phyloP scores from a whole-genome alignment of 1,140 invertebrate species.

The Drosophila sucinea region DNA sequence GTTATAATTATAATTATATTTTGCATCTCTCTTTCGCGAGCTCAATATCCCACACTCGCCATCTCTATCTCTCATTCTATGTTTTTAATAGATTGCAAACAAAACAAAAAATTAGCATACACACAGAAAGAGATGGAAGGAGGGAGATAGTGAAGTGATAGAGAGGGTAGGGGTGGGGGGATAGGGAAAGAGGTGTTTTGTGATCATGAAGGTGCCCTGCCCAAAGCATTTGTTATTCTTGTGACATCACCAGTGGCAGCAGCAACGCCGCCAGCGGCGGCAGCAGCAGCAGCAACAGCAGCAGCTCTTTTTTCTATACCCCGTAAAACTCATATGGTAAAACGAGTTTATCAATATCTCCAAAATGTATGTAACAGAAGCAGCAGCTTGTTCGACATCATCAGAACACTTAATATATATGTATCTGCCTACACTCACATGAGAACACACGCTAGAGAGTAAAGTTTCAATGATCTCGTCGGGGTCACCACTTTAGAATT shows the following conservation, averaged over 20 bases:
- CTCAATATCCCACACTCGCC: not conserved
- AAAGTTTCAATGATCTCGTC: not conserved
- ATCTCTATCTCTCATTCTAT: slow-evolving; percentile 6
- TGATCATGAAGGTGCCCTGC: slow-evolving; percentile 21
- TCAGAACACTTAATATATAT: not conserved
- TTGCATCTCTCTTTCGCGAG: not conserved
- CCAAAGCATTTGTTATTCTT: slow-evolving; percentile 21
- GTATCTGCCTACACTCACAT: not conserved
- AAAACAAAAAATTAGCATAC: slow-evolving; percentile 23
- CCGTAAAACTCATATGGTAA: not conserved
- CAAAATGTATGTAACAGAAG: slow-evolving; percentile 8
- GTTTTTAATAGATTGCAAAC: slow-evolving; percentile 26
- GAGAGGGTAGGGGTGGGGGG: not conserved
- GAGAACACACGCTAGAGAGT: too few relatives aligned
- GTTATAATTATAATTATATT: slow-evolving; percentile 17
- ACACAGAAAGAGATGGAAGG: slow-evolving; percentile 1
- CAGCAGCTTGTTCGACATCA: not conserved
- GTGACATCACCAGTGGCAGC: slow-evolving; percentile 16
- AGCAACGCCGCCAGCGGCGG: not conserved
- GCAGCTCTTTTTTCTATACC: not conserved
- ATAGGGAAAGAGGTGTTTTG: slow-evolving; percentile 2
- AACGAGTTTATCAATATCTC: slow-evolving; percentile 3
- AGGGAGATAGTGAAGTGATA: not conserved
- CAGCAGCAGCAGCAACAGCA: not conserved
- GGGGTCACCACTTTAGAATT: not conserved